These are phyloP conservation scores for Pseudoatta argentina DNA, from an alignment of 1,140 invertebrate species.

Conservation along the genomic window DNA sequence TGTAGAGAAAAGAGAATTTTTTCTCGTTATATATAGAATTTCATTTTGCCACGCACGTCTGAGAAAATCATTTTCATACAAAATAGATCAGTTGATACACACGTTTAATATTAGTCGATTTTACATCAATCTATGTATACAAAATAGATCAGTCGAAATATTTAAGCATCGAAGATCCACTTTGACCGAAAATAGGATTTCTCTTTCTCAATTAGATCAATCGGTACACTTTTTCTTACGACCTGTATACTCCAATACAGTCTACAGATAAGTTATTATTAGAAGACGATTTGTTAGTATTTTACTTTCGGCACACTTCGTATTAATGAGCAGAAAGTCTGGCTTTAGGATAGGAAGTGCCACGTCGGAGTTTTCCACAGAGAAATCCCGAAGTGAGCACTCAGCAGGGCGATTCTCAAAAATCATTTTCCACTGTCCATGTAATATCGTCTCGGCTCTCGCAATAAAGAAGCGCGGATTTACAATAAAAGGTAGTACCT, in stretches of 20 bases:
- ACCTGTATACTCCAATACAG: too few species aligned
- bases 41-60: background rate
- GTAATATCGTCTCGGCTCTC: constrained; percentile 51
- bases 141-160: too few species aligned
- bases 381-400: constrained; percentile 39
- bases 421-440: constrained; percentile 59
- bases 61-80: constrained; percentile 2
- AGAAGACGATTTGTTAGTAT: constrained; percentile 18
- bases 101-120: too few species aligned
- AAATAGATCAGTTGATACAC: background rate
- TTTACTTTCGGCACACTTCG: background rate
- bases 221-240: background rate
- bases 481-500: constrained; percentile 64
- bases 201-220: too few species aligned
- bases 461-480: constrained; percentile 63
- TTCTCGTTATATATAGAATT: constrained; percentile 14
- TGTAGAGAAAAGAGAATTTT: background rate
- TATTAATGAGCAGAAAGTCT: constrained; percentile 31
- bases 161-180: too few species aligned
- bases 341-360: constrained; percentile 1
- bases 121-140: too few species aligned
- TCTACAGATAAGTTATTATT: background rate
- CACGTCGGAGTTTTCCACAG: constrained; percentile 10
- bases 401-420: constrained; percentile 45
- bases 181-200: too few species aligned